These are phyloP conservation scores for Temnothorax curvispinosus DNA, from an alignment of 1,140 invertebrate genomes.

Conservation along the genomic window DNA sequence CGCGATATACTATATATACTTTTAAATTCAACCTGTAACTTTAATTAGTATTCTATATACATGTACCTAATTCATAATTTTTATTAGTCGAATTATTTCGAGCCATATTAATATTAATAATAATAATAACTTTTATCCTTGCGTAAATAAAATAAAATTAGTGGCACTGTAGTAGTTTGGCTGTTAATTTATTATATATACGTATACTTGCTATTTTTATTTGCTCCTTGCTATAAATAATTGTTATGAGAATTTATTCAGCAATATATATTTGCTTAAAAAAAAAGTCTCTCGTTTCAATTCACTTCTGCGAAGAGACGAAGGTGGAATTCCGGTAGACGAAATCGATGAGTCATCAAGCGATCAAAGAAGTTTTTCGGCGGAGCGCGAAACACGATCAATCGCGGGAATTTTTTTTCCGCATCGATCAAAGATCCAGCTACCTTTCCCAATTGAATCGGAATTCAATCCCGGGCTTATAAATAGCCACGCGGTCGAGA, in stretches of 20 bases:
- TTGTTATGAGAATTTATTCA: not conserved
- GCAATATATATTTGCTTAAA: not conserved
- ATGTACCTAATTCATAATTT: not conserved
- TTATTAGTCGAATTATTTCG: not conserved
- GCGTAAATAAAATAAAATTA: not conserved
- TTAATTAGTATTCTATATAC: not conserved
- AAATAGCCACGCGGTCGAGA: conserved; percentile 67
- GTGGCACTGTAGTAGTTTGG: not conserved
- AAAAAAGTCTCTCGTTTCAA: not conserved
- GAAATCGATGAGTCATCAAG: not conserved
- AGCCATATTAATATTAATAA: too few relatives aligned
- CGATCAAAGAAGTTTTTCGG: conserved; percentile 38
- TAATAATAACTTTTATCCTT: not conserved
- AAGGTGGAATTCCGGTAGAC: not conserved
- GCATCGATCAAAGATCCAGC: conserved; percentile 56
- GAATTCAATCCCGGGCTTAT: conserved; percentile 72
- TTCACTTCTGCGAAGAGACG: not conserved
- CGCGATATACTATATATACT: not conserved
- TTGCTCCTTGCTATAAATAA: not conserved
- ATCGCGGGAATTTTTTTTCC: not conserved
- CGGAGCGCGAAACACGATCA: not conserved
- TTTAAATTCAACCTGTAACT: not conserved
- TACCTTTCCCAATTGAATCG: conserved; percentile 67
- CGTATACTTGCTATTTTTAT: not conserved
- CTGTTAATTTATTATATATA: not conserved